Base-by-base conservation (phyloP, 2,113 vertebrate species). In the Lycocorax pyrrhopterus region DNA sequence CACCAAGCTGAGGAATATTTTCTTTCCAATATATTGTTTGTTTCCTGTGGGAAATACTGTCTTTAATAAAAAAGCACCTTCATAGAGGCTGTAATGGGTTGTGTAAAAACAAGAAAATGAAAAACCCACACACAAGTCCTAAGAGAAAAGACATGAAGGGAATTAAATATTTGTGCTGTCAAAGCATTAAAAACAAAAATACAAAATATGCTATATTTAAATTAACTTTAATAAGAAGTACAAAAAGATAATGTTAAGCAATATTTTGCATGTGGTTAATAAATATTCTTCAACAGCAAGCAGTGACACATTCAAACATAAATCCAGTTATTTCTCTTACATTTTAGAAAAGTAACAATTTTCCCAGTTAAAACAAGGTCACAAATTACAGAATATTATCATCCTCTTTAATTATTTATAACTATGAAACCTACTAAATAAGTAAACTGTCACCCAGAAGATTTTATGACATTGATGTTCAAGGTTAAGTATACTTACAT, bases 151-250 rank as follows among this genome's bases (percentile, higher is more conserved):
- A 32, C 16, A 41, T 23, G 33, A 90, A 64, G 35, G 23, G 51
- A 93, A 87, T 52, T 56, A 81, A 84, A 85, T 13, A 71, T 60
- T 68, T 91, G 64, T 73, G 27, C 43, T 73, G 89, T 67, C 73
- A 86, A 74, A 87, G 22, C 62, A 96, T 73, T 75, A 94, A 97
- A 94, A 87, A 63, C 66, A 72, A 89, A 94, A 94, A 82, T 60
- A 93, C 92, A 79, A 96, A 79, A 60, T 93, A 25, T 93, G 91
- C 71, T 97, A 91, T 97, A 97, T 97, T 98, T 97, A 98, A 98
- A 98, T 98, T 96, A 97, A 94, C 96, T 97, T 98, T 98, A 98
- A 97, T 98, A 97, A 96, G 97, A 95, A 95, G 84, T 97, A 98
- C 94, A 98, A 98, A 98, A 98, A 96, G 95, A 96, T 97, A 95